These are phyloP conservation scores for Microplitis mediator DNA, from an alignment of 1,140 invertebrate species.

Conservation along the genomic window DNA sequence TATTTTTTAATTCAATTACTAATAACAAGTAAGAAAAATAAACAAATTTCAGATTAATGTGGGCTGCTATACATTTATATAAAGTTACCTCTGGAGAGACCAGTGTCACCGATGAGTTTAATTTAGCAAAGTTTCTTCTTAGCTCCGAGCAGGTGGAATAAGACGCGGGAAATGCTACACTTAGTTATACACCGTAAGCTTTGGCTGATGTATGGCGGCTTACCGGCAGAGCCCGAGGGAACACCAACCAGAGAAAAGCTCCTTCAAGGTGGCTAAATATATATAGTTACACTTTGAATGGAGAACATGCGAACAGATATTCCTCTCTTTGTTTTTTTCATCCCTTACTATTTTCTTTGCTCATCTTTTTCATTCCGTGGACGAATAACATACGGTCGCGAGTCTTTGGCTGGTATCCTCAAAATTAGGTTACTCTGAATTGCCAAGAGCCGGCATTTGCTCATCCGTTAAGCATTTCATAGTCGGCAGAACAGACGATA, in stretches of 20 bases:
- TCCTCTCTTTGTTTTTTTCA: conserved; percentile 1
- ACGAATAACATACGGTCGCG: conserved; percentile 20
- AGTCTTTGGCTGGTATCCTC: conserved; percentile 9
- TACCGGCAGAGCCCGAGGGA: conserved; percentile 30
- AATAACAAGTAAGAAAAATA: no score
- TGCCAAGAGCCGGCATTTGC: conserved; percentile 24
- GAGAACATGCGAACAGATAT: conserved; percentile 10
- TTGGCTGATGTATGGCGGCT: conserved; percentile 46
- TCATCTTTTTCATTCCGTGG: background rate
- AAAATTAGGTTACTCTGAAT: conserved; percentile 37
- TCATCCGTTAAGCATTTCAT: conserved; percentile 23
- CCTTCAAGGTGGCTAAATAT: conserved; percentile 38
- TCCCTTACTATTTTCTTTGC: no score
- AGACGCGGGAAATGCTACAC: conserved; percentile 41
- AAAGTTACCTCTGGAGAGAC: background rate
- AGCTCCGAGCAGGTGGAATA: conserved; percentile 33
- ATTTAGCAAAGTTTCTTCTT: conserved; percentile 39
- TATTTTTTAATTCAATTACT: no score
- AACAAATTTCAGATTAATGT: no score
- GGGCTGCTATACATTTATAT: no score
- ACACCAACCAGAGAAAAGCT: conserved; percentile 34
- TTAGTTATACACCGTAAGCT: conserved; percentile 45
- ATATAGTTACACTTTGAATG: background rate
- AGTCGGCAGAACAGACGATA: conserved; percentile 29
- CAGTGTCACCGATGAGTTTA: conserved; percentile 39